These are phyloP conservation scores for Lomographa bimaculata DNA, from an alignment of 2,888 invertebrate species.

Conservation along the genomic window DNA sequence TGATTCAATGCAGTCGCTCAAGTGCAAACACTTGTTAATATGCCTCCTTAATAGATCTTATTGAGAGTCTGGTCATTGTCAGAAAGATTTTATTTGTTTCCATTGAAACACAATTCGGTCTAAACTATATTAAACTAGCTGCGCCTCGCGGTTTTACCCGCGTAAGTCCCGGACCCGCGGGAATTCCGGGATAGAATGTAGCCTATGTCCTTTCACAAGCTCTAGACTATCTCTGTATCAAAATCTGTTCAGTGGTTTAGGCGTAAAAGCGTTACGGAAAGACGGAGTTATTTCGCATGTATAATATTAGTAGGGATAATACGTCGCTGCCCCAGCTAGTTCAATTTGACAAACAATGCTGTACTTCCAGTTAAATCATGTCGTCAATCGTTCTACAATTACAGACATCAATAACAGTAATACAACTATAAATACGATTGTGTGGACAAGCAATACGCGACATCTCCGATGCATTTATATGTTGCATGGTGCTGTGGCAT, in stretches of 20 bases:
- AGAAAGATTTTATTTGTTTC: too few species aligned
- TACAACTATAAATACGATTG: slow-evolving; percentile 40
- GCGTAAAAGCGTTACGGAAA: too few species aligned
- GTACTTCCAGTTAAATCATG: slow-evolving; percentile 24
- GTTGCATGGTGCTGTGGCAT: slow-evolving; percentile 39
- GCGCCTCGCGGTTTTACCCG: too few species aligned
- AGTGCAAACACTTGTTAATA: slow-evolving; percentile 39
- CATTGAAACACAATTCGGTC: too few species aligned
- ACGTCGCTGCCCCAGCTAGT: neutral
- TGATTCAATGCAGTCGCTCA: slow-evolving; percentile 56
- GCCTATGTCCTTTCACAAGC: too few species aligned
- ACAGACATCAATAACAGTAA: slow-evolving; percentile 42
- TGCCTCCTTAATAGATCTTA: slow-evolving; percentile 24
- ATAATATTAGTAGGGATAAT: neutral
- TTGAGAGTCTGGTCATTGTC: slow-evolving; percentile 7
- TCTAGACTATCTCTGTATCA: too few species aligned
- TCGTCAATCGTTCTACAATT: slow-evolving; percentile 32
- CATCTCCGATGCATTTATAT: slow-evolving; percentile 46
- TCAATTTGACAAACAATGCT: slow-evolving; percentile 10
- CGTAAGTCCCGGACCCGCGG: too few species aligned
- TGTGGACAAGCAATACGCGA: slow-evolving; percentile 39
- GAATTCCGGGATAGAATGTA: too few species aligned
- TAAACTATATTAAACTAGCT: too few species aligned
- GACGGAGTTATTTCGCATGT: too few species aligned
- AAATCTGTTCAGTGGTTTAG: too few species aligned